phyloP scores from a whole-genome alignment of 2,797 vertebrate species.

The Sebastes iracundus region DNA sequence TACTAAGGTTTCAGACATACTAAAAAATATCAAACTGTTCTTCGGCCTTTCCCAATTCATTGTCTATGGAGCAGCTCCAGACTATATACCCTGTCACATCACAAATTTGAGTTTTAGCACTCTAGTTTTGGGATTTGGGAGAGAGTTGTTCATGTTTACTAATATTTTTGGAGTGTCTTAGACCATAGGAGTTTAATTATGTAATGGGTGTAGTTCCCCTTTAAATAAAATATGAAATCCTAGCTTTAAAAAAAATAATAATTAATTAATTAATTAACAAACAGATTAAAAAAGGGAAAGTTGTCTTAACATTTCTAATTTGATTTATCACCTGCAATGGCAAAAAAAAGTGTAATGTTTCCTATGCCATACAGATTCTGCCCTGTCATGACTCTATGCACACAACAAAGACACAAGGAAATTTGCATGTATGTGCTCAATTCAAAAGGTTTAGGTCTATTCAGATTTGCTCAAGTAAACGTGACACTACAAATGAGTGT shows the following conservation, averaged over 20 bases:
- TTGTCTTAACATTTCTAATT: not conserved
- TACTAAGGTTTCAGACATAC: too few relatives aligned
- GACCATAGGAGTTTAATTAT: not conserved
- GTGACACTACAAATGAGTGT: not conserved
- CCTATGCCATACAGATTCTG: too few relatives aligned
- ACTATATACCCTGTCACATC: not conserved
- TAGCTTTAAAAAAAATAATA: not conserved
- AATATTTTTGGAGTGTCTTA: not conserved
- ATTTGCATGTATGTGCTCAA: not conserved
- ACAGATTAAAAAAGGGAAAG: not conserved
- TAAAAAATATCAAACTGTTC: too few relatives aligned
- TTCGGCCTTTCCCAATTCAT: too few relatives aligned
- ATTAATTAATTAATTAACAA: too few relatives aligned
- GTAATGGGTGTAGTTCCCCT: too few relatives aligned
- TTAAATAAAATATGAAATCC: not conserved
- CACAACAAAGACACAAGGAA: too few relatives aligned
- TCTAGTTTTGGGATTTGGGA: not conserved
- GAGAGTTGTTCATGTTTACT: not conserved
- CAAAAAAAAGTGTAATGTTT: not conserved
- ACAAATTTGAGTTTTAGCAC: not conserved
- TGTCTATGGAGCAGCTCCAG: not conserved
- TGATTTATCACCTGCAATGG: not conserved
- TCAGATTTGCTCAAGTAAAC: not conserved
- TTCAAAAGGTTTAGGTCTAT: not conserved
- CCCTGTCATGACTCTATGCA: not conserved